phyloP scores from a whole-genome alignment of 2,888 invertebrate genomes.

The Cepaea hortensis region DNA sequence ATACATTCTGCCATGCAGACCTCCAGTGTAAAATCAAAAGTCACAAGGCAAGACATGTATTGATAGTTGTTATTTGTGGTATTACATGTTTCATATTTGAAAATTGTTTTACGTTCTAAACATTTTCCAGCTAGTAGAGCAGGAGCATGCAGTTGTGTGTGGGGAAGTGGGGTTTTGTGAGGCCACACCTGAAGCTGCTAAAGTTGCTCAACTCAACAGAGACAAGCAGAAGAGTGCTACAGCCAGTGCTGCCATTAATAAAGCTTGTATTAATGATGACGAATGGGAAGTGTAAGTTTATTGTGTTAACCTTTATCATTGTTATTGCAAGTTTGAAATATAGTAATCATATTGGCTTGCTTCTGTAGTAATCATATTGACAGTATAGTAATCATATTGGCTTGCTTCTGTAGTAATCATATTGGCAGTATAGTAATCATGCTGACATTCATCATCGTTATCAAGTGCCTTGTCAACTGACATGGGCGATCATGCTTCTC shows the following conservation, averaged over 20 bases:
- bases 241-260: conserved; percentile 56
- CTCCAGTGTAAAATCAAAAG: no score
- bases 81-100: no score
- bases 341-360: neutral
- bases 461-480: no score
- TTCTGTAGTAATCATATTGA: no score
- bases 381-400: no score
- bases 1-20: no score
- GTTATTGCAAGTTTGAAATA: neutral
- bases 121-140: conserved; percentile 67
- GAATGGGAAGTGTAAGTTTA: conserved; percentile 73
- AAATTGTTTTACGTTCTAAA: neutral
- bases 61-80: no score
- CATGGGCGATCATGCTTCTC: no score
- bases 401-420: no score
- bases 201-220: conserved; percentile 66
- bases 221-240: conserved; percentile 65
- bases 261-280: conserved; percentile 69
- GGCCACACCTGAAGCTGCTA: conserved; percentile 71
- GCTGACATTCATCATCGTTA: no score
- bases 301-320: neutral
- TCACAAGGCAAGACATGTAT: no score
- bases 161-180: conserved; percentile 74
- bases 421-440: no score
- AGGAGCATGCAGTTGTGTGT: conserved; percentile 72